These are phyloP conservation scores for Gambusia yucatana DNA, from an alignment of 2,797 vertebrate species.

Conservation along the genomic window DNA sequence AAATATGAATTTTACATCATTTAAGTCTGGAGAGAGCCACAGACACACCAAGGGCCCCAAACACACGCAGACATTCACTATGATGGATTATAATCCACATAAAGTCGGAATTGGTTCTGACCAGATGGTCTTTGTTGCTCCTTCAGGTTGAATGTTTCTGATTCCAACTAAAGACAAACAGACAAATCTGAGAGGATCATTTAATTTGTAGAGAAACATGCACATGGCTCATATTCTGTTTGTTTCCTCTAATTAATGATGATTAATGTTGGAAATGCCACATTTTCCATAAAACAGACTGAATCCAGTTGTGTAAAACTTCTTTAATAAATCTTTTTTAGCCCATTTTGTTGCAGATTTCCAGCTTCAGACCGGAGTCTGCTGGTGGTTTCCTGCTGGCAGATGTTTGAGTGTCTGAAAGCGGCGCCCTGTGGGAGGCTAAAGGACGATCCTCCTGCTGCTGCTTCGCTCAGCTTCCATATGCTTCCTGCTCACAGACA, in stretches of 20 bases:
- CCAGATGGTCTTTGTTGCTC: too few relatives aligned
- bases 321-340: not conserved
- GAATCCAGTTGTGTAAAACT: too few relatives aligned
- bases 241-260: not conserved
- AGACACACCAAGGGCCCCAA: too few relatives aligned
- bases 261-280: not conserved
- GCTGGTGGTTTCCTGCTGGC: constrained; percentile 3
- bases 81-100: too few relatives aligned
- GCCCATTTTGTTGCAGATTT: not conserved
- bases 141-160: too few relatives aligned
- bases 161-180: not conserved
- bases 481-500: constrained; percentile 3
- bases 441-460: not conserved
- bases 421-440: constrained; percentile 2
- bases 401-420: constrained; percentile 17
- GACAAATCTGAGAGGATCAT: not conserved
- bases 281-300: too few relatives aligned
- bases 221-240: not conserved
- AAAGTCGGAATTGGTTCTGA: too few relatives aligned
- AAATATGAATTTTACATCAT: too few relatives aligned
- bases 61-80: too few relatives aligned
- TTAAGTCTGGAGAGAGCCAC: too few relatives aligned
- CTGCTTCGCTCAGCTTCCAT: constrained; percentile 22
- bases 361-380: not conserved
- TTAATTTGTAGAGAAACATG: not conserved